These are phyloP conservation scores for Torymus texanus DNA, from an alignment of 2,888 invertebrate genomes.

Conservation along the genomic window DNA sequence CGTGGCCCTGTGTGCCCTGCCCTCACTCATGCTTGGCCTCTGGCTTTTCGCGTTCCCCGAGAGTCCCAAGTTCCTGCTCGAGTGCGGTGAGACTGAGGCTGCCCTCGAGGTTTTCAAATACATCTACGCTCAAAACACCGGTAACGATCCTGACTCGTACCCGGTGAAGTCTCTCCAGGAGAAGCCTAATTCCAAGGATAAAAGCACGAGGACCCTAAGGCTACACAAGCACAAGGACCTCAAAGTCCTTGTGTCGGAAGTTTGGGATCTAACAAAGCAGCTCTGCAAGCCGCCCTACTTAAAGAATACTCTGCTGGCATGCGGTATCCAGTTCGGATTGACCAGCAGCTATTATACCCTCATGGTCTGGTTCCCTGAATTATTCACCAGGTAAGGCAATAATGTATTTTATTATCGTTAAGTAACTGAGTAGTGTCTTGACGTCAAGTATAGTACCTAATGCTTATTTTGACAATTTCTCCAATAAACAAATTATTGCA, in stretches of 20 bases:
- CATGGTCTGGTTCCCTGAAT: conserved; percentile 94
- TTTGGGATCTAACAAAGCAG: conserved; percentile 85
- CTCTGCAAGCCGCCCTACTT: conserved; percentile 85
- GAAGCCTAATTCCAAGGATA: conserved; percentile 81
- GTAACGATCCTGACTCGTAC: conserved; percentile 82
- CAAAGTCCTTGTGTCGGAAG: conserved; percentile 82
- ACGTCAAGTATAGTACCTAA: no score
- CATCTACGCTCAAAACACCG: conserved; percentile 85
- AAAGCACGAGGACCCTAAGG: conserved; percentile 82
- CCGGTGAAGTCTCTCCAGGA: conserved; percentile 85
- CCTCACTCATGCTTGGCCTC: conserved; percentile 81
- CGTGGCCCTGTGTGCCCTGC: conserved; percentile 84
- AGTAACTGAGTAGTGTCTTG: no score
- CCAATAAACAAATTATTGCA: conserved; percentile 69
- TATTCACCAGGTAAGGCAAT: conserved; percentile 78
- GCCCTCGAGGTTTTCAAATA: conserved; percentile 82
- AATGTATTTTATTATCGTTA: no score
- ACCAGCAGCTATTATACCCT: conserved; percentile 93
- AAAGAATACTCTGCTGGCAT: conserved; percentile 85
- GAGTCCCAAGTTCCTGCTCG: conserved; percentile 88
- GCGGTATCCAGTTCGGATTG: conserved; percentile 88
- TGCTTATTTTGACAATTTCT: no score
- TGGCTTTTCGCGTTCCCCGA: conserved; percentile 88
- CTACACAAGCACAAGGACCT: conserved; percentile 85
- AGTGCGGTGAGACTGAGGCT: conserved; percentile 86